A percentile compares a stretch with the other conserved stretches of the same genome.
These are phyloP conservation scores for Eretmocerus hayati DNA, from an alignment of 2,888 invertebrate genomes.

Conservation along the genomic window DNA sequence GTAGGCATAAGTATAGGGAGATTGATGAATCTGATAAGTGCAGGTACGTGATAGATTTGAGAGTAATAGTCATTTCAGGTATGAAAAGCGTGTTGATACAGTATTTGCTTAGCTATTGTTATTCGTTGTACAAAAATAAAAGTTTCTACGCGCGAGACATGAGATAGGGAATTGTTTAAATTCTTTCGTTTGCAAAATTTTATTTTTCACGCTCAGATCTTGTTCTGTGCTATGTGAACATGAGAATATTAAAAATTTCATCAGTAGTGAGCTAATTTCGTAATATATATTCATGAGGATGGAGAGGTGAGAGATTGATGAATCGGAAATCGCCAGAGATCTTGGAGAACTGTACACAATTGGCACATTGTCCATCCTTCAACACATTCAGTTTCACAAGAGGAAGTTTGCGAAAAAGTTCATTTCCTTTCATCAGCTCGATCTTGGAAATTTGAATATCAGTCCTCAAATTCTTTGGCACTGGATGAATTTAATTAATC, in stretches of 20 bases:
- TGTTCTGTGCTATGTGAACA: conserved; percentile 3
- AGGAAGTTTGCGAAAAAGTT: too few relatives aligned
- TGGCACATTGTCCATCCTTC: too few relatives aligned
- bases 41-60: conserved; percentile 10
- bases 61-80: conserved; percentile 6
- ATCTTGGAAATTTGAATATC: too few relatives aligned
- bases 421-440: too few relatives aligned
- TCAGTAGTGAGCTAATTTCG: not conserved
- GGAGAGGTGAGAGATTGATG: conserved; percentile 21
- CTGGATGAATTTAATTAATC: too few relatives aligned
- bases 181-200: conserved; percentile 6
- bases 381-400: too few relatives aligned
- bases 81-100: conserved; percentile 10
- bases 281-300: too few relatives aligned
- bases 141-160: conserved; percentile 18
- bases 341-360: conserved; percentile 22
- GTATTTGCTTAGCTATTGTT: conserved; percentile 19
- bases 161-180: conserved; percentile 21
- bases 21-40: too few relatives aligned
- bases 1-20: too few relatives aligned
- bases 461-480: too few relatives aligned
- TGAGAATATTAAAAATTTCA: not conserved
- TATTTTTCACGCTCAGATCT: conserved; percentile 9
- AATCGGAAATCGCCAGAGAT: too few relatives aligned
- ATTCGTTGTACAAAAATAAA: conserved; percentile 26